Percentiles rank a stretch among this genome's conserved stretches.
phyloP scores from a whole-genome alignment of 2,113 vertebrate species.

The Caloenas nicobarica region DNA sequence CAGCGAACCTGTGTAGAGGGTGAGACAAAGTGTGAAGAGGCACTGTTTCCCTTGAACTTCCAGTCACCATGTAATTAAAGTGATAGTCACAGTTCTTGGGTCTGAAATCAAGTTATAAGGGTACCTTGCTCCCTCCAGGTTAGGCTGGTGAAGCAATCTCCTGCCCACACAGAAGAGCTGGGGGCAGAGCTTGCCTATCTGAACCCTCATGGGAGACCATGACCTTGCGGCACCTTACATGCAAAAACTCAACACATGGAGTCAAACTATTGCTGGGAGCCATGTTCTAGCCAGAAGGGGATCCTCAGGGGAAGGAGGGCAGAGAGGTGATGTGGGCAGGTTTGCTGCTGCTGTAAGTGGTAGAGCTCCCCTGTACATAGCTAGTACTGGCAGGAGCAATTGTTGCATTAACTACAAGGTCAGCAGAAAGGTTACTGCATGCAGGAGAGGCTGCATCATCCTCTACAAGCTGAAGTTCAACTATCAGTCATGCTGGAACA shows the following conservation, averaged over 20 bases:
- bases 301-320: background rate
- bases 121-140: background rate
- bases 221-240: background rate
- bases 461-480: background rate
- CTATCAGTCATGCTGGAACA: background rate
- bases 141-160: background rate
- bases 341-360: background rate
- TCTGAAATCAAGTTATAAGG: background rate
- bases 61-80: background rate
- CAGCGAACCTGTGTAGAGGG: background rate
- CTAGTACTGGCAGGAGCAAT: background rate
- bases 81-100: background rate
- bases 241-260: background rate
- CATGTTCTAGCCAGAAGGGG: background rate
- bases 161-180: background rate
- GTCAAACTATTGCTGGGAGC: background rate
- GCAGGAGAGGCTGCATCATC: background rate
- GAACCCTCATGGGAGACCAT: background rate
- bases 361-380: background rate
- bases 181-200: accelerated
- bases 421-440: background rate
- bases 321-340: background rate
- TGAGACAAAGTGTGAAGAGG: background rate
- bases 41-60: background rate
- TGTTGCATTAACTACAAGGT: background rate